A percentile compares a stretch with the other conserved stretches of the same genome.
These are phyloP conservation scores for Hippocampus guttulatus DNA, from an alignment of 2,113 vertebrate genomes.

Conservation along the genomic window DNA sequence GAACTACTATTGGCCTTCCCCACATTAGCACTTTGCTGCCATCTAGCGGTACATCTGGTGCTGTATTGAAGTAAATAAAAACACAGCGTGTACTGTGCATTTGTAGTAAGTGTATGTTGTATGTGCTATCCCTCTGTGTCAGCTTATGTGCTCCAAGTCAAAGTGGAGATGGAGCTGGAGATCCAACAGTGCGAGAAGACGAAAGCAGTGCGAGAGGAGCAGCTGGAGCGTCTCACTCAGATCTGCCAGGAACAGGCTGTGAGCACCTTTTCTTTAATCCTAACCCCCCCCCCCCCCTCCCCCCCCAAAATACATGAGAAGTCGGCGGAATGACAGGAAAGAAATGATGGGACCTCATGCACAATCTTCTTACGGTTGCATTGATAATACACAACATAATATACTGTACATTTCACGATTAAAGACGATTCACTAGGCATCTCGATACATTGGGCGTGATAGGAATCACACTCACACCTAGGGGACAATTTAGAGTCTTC, in stretches of 20 bases:
- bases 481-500: too few relatives aligned
- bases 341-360: too few relatives aligned
- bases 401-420: too few relatives aligned
- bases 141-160: conserved; percentile 94
- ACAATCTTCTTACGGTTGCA: background rate
- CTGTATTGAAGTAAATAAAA: too few relatives aligned
- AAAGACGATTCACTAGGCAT: too few relatives aligned
- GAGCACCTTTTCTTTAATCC: conserved; percentile 38
- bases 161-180: conserved; percentile 96
- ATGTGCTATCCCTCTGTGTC: background rate
- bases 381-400: background rate
- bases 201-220: conserved; percentile 92
- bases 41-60: background rate
- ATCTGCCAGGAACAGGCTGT: conserved; percentile 99
- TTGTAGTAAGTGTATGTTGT: too few relatives aligned
- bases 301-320: background rate
- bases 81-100: background rate
- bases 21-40: background rate
- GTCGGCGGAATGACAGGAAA: too few relatives aligned
- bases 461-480: too few relatives aligned
- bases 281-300: background rate
- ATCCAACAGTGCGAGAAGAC: conserved; percentile 96
- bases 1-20: background rate
- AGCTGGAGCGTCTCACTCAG: conserved; percentile 96
- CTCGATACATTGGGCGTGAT: too few relatives aligned